Evolutionary conservation across 2,888 invertebrate genomes (phyloP).

Genomic region (Mimachlamys varia): DNA sequence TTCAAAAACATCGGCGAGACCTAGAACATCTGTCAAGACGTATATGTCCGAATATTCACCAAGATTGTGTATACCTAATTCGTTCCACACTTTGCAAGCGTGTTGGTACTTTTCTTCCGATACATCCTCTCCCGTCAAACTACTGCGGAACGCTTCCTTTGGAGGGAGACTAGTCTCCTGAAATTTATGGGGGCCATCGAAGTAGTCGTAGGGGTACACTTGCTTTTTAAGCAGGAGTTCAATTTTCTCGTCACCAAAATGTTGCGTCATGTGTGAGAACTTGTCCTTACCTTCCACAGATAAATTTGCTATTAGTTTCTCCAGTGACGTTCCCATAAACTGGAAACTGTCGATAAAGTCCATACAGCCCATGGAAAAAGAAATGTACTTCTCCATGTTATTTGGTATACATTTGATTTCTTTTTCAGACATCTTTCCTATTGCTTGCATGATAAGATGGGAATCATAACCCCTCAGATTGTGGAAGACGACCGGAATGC

Average conservation of each 20-base stretch:
- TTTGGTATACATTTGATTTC: slow-evolving; percentile 14
- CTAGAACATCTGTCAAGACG: not conserved
- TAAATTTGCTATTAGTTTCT: not conserved
- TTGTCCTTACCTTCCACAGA: not conserved
- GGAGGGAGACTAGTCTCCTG: slow-evolving; percentile 39
- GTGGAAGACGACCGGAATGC: slow-evolving; percentile 14
- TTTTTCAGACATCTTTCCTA: not conserved
- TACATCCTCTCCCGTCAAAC: slow-evolving; percentile 47
- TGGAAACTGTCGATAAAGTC: slow-evolving; percentile 23
- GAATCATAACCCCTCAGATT: not conserved
- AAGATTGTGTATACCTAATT: slow-evolving; percentile 38
- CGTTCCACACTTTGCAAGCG: slow-evolving; percentile 47
- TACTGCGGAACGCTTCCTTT: slow-evolving; percentile 55
- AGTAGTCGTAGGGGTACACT: slow-evolving; percentile 76
- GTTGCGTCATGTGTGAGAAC: not conserved
- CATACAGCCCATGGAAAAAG: slow-evolving; percentile 10
- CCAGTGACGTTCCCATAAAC: not conserved
- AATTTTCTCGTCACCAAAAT: not conserved
- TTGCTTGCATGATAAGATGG: not conserved
- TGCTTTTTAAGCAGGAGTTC: not conserved
- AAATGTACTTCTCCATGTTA: slow-evolving; percentile 13
- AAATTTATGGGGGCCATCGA: slow-evolving; percentile 57
- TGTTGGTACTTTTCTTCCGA: slow-evolving; percentile 55
- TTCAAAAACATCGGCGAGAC: slow-evolving; percentile 22
- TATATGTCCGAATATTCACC: not conserved